Conservation (phyloP, 2,113 vertebrate genomes). For the Limnothrissa miodon region DNA sequence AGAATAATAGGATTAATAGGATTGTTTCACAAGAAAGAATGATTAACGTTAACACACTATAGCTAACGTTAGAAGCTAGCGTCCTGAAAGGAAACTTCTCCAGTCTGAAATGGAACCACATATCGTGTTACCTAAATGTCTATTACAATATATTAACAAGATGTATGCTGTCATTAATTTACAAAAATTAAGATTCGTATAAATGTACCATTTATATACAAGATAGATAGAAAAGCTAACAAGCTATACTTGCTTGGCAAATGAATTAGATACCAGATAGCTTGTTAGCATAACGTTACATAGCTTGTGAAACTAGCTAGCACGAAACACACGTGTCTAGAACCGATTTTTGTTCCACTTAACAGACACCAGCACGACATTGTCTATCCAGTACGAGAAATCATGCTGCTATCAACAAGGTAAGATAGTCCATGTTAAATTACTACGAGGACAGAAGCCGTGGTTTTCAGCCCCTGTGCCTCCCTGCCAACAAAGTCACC, state of each 20-base stretch:
- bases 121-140: not conserved
- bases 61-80: not conserved
- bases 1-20: conserved; percentile 9
- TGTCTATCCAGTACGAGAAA: not conserved
- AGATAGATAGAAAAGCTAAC: not conserved
- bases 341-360: conserved; percentile 4
- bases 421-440: not conserved
- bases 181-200: not conserved
- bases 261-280: conserved; percentile 15
- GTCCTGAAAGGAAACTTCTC: not conserved
- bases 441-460: not conserved
- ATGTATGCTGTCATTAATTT: not conserved
- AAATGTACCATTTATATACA: not conserved
- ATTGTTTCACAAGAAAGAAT: not conserved
- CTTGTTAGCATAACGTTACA: conserved; percentile 42
- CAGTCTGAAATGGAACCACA: not conserved
- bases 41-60: conserved; percentile 29
- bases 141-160: not conserved
- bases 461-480: conserved; percentile 35
- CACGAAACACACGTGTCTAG: conserved; percentile 62
- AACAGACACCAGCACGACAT: not conserved
- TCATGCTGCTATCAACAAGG: not conserved
- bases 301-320: conserved; percentile 23
- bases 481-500: conserved; percentile 61
- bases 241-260: not conserved